phyloP scores from a whole-genome alignment of 2,888 invertebrate species.

The Xestia ashworthii region DNA sequence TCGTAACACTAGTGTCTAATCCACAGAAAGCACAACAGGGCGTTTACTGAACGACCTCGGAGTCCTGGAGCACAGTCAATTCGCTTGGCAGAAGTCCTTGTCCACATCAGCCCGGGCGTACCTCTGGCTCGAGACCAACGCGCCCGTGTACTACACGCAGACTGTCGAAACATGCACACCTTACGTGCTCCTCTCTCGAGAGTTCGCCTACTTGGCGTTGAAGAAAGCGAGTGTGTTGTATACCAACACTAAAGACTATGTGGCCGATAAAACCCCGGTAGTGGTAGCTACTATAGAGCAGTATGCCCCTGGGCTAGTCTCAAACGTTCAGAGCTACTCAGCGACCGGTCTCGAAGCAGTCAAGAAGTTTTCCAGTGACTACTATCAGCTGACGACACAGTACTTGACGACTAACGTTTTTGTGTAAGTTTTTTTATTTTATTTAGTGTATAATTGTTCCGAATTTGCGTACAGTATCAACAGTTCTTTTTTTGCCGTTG shows the following conservation, averaged over 20 bases:
- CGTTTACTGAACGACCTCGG: slow-evolving; percentile 92
- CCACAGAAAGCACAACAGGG: slow-evolving; percentile 92
- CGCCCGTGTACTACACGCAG: slow-evolving; percentile 92
- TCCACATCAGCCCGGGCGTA: slow-evolving; percentile 92
- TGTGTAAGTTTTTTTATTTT: slow-evolving; percentile 92
- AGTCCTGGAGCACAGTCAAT: slow-evolving; percentile 91
- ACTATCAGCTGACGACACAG: slow-evolving; percentile 88
- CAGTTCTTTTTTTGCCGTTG: neutral
- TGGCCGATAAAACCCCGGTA: slow-evolving; percentile 87
- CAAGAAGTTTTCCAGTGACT: slow-evolving; percentile 87
- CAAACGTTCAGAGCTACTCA: slow-evolving; percentile 90
- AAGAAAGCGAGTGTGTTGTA: slow-evolving; percentile 89
- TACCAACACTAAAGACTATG: slow-evolving; percentile 86
- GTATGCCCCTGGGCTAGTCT: slow-evolving; percentile 93
- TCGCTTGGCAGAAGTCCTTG: slow-evolving; percentile 91
- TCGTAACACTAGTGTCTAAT: slow-evolving; percentile 19
- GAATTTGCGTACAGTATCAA: neutral
- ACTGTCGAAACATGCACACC: slow-evolving; percentile 91
- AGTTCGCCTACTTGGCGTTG: slow-evolving; percentile 89
- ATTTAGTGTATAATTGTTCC: neutral
- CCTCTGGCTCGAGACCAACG: slow-evolving; percentile 92
- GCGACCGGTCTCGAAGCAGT: slow-evolving; percentile 83
- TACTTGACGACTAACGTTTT: slow-evolving; percentile 94
- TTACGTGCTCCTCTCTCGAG: slow-evolving; percentile 91
- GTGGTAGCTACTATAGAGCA: slow-evolving; percentile 90